Evolutionary conservation across 2,888 invertebrate species (phyloP).

Genomic region (Mythimna loreyi): DNA sequence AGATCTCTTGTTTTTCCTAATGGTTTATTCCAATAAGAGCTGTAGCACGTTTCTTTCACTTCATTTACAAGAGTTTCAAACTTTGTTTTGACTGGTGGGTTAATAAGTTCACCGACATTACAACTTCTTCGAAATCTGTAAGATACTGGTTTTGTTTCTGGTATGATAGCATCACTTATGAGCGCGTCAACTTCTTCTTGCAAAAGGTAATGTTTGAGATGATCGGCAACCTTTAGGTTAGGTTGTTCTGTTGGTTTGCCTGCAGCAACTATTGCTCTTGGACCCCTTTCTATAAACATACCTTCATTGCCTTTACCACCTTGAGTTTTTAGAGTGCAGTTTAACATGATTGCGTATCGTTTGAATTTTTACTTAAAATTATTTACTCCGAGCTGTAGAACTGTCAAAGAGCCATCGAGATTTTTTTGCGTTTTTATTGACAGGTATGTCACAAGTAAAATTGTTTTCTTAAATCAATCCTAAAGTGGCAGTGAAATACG

Average conservation of each 20-base stretch:
- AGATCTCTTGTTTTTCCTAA: constrained; percentile 12
- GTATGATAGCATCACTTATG: constrained; percentile 67
- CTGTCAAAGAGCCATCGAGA: background rate
- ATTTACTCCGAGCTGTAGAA: background rate
- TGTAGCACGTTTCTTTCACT: constrained; percentile 13
- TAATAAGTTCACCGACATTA: constrained; percentile 56
- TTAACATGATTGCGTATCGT: constrained; percentile 12
- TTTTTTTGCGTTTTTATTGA: constrained; percentile 5
- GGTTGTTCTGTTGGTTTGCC: constrained; percentile 66
- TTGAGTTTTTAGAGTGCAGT: constrained; percentile 33
- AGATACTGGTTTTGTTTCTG: constrained; percentile 21
- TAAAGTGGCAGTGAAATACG: background rate
- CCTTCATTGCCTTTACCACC: constrained; percentile 75
- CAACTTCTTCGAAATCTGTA: constrained; percentile 21
- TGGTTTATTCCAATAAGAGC: constrained; percentile 30
- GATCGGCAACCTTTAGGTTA: constrained; percentile 47
- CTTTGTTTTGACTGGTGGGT: constrained; percentile 69
- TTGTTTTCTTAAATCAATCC: background rate
- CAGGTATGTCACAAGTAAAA: background rate
- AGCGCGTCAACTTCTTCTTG: constrained; percentile 75
- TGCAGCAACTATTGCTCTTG: constrained; percentile 67
- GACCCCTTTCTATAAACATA: constrained; percentile 71
- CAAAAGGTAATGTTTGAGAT: constrained; percentile 64
- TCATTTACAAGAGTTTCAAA: constrained; percentile 61
- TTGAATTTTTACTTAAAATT: background rate